Evolutionary conservation across 2,888 invertebrate species (phyloP), one percentile per base, ranked within the genome.

Genomic region (Acleris holmiana): DNA sequence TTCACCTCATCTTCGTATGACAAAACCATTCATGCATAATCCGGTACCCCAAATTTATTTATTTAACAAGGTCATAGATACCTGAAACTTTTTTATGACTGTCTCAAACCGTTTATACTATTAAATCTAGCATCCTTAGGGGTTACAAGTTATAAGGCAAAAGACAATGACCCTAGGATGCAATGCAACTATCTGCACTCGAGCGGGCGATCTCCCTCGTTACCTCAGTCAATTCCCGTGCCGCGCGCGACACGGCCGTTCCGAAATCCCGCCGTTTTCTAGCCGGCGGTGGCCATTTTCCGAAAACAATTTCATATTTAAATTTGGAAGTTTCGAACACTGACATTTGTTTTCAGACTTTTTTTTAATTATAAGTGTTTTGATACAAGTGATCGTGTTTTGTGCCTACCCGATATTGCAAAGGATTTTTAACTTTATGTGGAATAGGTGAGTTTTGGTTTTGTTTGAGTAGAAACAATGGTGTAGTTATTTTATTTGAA

Each of bases 211-310:
- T 69, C 69, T 66, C 64, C 66, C 67, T 60, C 66, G 70, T 50
- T 53, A 53, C 73, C 72, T 76, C 84, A 89, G 89, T 89, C 65
- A 73, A 75, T 78, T 78, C 75, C 77, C 75, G 84, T 82, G 80
- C 83, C 80, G 76, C 78, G 84, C 47, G 76, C 73, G 79, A 74
- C 83, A 83, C 89, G 89, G 80, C 70, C 64, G 58, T 41, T 41
- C 6, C 53, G 15, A 18, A 51, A 18, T 15, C 53, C 55, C 55
- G 44, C 44, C 44, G 23, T 21, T 55, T 55, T 47, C 47, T 18
- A 47, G 68, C 67, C 66, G 63, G 69, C 50, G 70, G 57, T 66
- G 35, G 35, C 35, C 35, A 35, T 13, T 35, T 35, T 35, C 35
- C 35, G 35, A 35, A 35, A 35, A 35, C 2, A 4, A 35, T 35